Evolutionary conservation across 2,888 invertebrate genomes (phyloP).

Genomic region (Caradrina kadenii): DNA sequence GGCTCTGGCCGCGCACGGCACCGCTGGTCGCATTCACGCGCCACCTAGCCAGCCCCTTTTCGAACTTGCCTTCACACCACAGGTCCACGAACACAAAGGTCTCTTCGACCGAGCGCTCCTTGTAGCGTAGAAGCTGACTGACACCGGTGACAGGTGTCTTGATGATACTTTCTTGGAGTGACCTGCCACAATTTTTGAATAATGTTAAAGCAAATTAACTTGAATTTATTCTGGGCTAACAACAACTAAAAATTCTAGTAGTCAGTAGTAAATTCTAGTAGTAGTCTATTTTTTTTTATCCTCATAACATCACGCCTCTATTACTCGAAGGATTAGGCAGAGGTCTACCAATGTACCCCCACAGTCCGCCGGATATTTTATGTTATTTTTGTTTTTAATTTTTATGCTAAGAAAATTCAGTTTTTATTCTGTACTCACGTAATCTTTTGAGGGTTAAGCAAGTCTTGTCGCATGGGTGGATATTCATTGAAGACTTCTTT

Average conservation of each 20-base stretch:
- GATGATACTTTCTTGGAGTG: conserved; percentile 35
- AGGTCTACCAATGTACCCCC: too few relatives aligned
- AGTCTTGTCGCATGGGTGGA: conserved; percentile 40
- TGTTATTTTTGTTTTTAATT: neutral
- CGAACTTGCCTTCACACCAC: conserved; percentile 22
- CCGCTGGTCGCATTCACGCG: conserved; percentile 36
- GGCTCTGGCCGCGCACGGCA: conserved; percentile 11
- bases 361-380: too few relatives aligned
- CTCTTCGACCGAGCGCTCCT: conserved; percentile 39
- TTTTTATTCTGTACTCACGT: conserved; percentile 28
- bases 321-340: too few relatives aligned
- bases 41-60: conserved; percentile 35
- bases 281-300: too few relatives aligned
- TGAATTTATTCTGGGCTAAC: too few relatives aligned
- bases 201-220: too few relatives aligned
- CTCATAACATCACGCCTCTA: too few relatives aligned
- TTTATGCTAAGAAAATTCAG: neutral
- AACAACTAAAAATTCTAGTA: too few relatives aligned
- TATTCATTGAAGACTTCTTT: conserved; percentile 17
- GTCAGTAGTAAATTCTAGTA: too few relatives aligned
- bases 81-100: conserved; percentile 39
- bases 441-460: conserved; percentile 25
- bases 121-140: conserved; percentile 33
- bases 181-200: conserved; percentile 25
- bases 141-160: conserved; percentile 18